These are phyloP conservation scores for Agrochola lota DNA, from an alignment of 2,888 invertebrate genomes.

Conservation along the genomic window DNA sequence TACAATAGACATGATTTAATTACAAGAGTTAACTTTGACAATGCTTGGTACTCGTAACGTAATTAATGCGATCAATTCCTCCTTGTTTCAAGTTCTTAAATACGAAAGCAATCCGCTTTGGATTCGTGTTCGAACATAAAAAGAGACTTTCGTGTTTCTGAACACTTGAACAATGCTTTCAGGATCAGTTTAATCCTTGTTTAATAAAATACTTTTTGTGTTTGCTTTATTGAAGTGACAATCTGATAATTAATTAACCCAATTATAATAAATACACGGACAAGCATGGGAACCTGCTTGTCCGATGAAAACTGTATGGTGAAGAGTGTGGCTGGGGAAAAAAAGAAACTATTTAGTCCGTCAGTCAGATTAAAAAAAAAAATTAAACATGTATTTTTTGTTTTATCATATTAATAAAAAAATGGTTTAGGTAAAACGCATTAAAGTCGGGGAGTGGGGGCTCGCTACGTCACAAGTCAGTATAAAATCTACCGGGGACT, in stretches of 20 bases:
- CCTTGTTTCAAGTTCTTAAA: constrained; percentile 52
- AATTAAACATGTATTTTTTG: no score
- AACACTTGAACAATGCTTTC: constrained; percentile 23
- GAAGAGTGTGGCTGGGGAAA: no score
- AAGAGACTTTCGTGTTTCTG: constrained; percentile 25
- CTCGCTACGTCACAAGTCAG: no score
- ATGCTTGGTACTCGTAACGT: constrained; percentile 43
- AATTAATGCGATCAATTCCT: constrained; percentile 54
- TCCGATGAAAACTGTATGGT: no score
- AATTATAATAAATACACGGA: neutral
- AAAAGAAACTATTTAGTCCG: no score
- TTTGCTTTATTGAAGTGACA: constrained; percentile 6
- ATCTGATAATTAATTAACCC: neutral
- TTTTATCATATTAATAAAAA: no score
- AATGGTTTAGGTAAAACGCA: no score
- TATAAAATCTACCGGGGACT: no score
- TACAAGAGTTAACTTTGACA: constrained; percentile 59
- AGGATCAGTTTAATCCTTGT: constrained; percentile 34
- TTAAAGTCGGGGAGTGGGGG: no score
- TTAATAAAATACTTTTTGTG: constrained; percentile 38
- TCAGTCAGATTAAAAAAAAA: no score
- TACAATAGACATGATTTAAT: constrained; percentile 44
- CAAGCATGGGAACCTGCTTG: no score
- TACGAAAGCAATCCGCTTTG: constrained; percentile 40
- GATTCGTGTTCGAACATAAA: constrained; percentile 27